Evolutionary conservation across 2,113 vertebrate genomes (phyloP).

Genomic region (Enhydra lutris): DNA sequence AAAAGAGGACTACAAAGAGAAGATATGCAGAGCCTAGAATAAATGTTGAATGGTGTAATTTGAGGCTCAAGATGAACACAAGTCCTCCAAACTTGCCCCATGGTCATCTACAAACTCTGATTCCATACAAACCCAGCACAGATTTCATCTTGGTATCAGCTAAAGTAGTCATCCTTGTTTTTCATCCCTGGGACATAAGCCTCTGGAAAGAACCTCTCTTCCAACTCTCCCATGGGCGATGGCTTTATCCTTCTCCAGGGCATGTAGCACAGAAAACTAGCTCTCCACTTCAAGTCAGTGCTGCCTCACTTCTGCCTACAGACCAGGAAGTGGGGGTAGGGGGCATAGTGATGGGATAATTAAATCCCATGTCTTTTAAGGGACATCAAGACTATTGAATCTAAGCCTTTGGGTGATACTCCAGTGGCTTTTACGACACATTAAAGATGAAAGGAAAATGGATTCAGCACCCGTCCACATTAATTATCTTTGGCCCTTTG

Average conservation of each 20-base stretch:
- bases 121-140: not conserved
- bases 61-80: not conserved
- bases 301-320: not conserved
- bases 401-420: not conserved
- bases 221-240: not conserved
- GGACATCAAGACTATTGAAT: not conserved
- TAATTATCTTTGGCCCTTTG: constrained; percentile 64
- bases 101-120: not conserved
- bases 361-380: constrained; percentile 8
- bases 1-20: not conserved
- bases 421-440: constrained; percentile 41
- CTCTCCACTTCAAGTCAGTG: not conserved
- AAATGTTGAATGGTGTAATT: not conserved
- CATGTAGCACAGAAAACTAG: not conserved
- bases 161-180: not conserved
- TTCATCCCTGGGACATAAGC: not conserved
- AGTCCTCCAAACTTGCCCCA: not conserved
- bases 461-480: constrained; percentile 47
- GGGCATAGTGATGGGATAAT: not conserved
- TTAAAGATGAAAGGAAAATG: constrained; percentile 71
- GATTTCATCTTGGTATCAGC: not conserved
- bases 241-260: not conserved
- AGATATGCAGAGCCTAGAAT: not conserved
- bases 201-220: not conserved
- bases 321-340: not conserved